Percentiles rank a stretch among this genome's conserved stretches.
These are phyloP conservation scores for Parascotia fuliginaria DNA, from an alignment of 2,888 invertebrate genomes.

Conservation along the genomic window DNA sequence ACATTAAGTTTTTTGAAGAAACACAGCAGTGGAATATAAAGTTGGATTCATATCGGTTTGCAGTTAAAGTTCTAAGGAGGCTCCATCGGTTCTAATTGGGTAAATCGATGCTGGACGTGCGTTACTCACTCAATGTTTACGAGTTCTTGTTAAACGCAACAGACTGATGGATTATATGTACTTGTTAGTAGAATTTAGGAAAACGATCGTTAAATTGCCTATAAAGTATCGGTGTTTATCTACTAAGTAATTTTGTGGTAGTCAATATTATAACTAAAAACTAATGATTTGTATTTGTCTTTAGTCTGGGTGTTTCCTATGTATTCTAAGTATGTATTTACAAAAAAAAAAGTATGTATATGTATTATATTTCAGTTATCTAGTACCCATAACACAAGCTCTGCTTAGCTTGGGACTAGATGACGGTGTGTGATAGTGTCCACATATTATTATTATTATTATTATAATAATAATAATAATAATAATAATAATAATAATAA, in stretches of 20 bases:
- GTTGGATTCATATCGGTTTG: neutral
- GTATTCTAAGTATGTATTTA: no score
- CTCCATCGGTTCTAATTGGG: slow-evolving; percentile 72
- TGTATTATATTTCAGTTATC: no score
- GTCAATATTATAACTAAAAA: slow-evolving; percentile 22
- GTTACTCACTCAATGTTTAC: slow-evolving; percentile 64
- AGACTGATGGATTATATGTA: slow-evolving; percentile 56
- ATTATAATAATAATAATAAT: no score
- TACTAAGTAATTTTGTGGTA: slow-evolving; percentile 46
- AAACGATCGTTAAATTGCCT: slow-evolving; percentile 43
- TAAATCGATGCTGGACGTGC: slow-evolving; percentile 66
- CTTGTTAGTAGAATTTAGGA: slow-evolving; percentile 49
- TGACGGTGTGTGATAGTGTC: no score
- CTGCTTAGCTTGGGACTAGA: no score
- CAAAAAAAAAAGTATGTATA: no score
- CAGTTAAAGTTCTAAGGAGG: slow-evolving; percentile 25
- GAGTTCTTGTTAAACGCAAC: slow-evolving; percentile 54
- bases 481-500: no score
- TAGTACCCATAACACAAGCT: no score
- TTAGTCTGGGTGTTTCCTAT: no score
- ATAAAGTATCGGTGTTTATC: slow-evolving; percentile 36
- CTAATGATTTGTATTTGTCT: neutral
- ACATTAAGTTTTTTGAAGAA: neutral
- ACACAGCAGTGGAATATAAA: slow-evolving; percentile 11
- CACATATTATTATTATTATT: no score